These are phyloP conservation scores for Glomeris marginata DNA, from an alignment of 2,888 invertebrate genomes.

Conservation along the genomic window DNA sequence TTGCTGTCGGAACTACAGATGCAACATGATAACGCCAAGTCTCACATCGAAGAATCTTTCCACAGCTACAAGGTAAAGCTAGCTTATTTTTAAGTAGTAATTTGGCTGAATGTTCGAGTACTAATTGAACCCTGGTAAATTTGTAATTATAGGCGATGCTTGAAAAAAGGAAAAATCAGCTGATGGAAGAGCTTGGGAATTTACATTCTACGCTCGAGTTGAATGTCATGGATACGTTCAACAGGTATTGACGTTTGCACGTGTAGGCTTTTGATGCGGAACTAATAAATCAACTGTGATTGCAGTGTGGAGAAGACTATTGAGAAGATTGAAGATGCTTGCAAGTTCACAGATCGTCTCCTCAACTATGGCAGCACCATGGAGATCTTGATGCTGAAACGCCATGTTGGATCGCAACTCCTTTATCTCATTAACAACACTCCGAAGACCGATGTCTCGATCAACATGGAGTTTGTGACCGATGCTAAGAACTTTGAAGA, in stretches of 20 bases:
- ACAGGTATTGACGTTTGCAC: too few species aligned
- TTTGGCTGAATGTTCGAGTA: not conserved
- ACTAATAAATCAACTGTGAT: constrained; percentile 10
- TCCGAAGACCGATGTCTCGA: constrained; percentile 64
- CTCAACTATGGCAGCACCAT: constrained; percentile 69
- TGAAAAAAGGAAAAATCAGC: constrained; percentile 61
- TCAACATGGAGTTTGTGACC: constrained; percentile 53
- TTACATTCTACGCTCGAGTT: constrained; percentile 72
- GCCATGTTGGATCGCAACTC: constrained; percentile 60
- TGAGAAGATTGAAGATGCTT: constrained; percentile 70
- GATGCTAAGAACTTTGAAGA: constrained; percentile 63
- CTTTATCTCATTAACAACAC: constrained; percentile 60
- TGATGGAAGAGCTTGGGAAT: constrained; percentile 53
- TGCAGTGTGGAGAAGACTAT: constrained; percentile 60
- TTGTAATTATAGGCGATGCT: constrained; percentile 46
- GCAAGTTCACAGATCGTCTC: constrained; percentile 65
- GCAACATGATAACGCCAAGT: constrained; percentile 71
- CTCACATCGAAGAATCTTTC: constrained; percentile 60
- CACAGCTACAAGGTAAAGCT: constrained; percentile 17
- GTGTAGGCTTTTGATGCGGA: not conserved
- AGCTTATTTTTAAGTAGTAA: not conserved
- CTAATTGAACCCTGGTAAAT: constrained; percentile 1
- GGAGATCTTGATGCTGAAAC: constrained; percentile 69
- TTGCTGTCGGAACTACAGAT: constrained; percentile 71
- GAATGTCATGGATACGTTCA: constrained; percentile 74